Base-by-base conservation (phyloP, 2,113 vertebrate species). In the Cyanoramphus novaezelandiae region DNA sequence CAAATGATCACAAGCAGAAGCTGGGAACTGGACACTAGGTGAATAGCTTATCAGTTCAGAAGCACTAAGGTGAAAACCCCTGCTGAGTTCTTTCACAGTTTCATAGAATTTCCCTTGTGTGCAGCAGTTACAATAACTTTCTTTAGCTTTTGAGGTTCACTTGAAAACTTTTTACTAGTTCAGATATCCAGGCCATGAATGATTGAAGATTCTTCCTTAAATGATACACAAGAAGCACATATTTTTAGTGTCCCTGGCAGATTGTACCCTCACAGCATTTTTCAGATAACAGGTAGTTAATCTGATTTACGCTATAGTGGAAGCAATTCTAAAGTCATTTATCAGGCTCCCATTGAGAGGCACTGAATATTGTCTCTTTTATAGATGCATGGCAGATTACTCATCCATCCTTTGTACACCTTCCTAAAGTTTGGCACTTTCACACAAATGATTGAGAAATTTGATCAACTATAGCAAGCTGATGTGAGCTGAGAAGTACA, bases 201-300 rank as follows among this genome's bases (percentile, higher is more conserved):
- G 39, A 86, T 7, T 75, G 62, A 82, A 75, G 17, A 37, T 44
- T 74, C 62, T 82, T 79, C 52, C 43, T 88, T 75, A 71, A 79
- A 44, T 29, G 43, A 71, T 33, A 65, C 21, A 80, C 57, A 65
- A 79, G 62, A 20, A 88, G 18, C 43, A 76, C 24, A 27, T 57
- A 80, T 59, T 91, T 88, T 71, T 68, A 33, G 46, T 31, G 63
- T 80, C 50, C 86, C 39, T 91, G 47, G 43, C 5, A 91, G 71
- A 64, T 3, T 49, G 62, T 27, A 88, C 13, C 24, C 57, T 63
- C 67, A 44, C 31, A 79, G 67, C 57, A 72, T 43, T 82, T 75
- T 72, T 63, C 76, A 86, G 71, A 11, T 63, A 96, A 79, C 62
- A 92, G 88, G 84, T 63, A 93, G 53, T 86, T 94, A 92, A 86